Conservation (phyloP, 2,797 vertebrate genomes). For the Tangara arthus region DNA sequence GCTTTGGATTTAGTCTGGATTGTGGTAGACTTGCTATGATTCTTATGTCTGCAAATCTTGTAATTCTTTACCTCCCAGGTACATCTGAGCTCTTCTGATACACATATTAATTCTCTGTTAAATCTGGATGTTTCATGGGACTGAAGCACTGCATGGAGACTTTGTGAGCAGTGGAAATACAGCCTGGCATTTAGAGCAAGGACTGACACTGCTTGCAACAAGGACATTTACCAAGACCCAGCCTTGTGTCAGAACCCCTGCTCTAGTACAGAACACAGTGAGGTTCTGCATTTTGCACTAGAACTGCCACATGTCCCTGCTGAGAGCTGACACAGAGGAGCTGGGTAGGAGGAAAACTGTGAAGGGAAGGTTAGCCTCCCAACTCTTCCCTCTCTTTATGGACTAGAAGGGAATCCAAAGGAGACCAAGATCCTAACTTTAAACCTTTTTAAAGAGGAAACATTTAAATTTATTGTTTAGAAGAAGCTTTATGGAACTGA, state of each 20-base stretch:
- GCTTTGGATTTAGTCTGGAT: neutral
- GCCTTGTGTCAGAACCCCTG: neutral
- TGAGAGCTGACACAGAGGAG: neutral
- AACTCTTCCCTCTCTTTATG: neutral
- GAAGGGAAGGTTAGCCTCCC: neutral
- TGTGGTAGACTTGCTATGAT: neutral
- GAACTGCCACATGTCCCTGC: neutral
- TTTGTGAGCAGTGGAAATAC: neutral
- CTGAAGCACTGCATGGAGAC: neutral
- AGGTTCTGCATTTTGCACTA: neutral
- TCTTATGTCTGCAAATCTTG: neutral
- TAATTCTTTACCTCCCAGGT: neutral
- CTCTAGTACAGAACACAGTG: neutral
- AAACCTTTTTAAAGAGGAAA: neutral
- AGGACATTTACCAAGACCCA: neutral
- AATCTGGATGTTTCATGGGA: neutral
- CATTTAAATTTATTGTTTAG: neutral
- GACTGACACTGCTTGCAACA: neutral
- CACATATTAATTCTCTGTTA: neutral
- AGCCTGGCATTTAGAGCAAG: neutral
- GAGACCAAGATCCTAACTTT: neutral
- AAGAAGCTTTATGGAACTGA: neutral
- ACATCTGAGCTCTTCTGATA: neutral
- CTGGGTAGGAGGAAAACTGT: neutral
- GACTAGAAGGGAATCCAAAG: neutral